Evolutionary conservation across 2,113 vertebrate species (phyloP).

Genomic region (Python bivittatus): DNA sequence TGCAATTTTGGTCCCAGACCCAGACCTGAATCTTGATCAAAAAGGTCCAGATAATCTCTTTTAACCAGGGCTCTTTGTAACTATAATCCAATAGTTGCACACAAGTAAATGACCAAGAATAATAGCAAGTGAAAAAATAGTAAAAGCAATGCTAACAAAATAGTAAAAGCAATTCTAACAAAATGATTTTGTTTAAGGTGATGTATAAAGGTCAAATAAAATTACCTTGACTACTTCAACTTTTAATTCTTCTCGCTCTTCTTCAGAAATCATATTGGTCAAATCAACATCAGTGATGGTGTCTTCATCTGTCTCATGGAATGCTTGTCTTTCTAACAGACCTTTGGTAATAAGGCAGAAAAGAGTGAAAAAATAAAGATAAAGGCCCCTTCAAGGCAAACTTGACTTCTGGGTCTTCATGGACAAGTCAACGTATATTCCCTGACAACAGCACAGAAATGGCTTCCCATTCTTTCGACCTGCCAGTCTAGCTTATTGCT

Average conservation of each 20-base stretch:
- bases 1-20: background rate
- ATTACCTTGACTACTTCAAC: constrained; percentile 87
- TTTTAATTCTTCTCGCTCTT: constrained; percentile 91
- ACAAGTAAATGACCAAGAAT: background rate
- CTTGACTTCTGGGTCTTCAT: background rate
- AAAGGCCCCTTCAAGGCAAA: background rate
- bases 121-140: background rate
- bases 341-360: constrained; percentile 70
- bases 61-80: background rate
- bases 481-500: too few species aligned
- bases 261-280: constrained; percentile 82
- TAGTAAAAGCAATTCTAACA: background rate
- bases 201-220: constrained; percentile 16
- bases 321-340: constrained; percentile 83
- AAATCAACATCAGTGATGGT: constrained; percentile 82
- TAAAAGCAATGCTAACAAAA: background rate
- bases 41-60: background rate
- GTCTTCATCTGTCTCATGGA: constrained; percentile 87
- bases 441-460: too few species aligned
- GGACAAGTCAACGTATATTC: background rate
- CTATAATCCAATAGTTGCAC: background rate
- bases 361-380: background rate
- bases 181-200: background rate
- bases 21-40: background rate
- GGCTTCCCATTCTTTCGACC: too few species aligned